Evolutionary conservation across 2,888 invertebrate genomes (phyloP), one percentile per base, ranked within the genome.

Genomic region (Epinotia brunnichana): DNA sequence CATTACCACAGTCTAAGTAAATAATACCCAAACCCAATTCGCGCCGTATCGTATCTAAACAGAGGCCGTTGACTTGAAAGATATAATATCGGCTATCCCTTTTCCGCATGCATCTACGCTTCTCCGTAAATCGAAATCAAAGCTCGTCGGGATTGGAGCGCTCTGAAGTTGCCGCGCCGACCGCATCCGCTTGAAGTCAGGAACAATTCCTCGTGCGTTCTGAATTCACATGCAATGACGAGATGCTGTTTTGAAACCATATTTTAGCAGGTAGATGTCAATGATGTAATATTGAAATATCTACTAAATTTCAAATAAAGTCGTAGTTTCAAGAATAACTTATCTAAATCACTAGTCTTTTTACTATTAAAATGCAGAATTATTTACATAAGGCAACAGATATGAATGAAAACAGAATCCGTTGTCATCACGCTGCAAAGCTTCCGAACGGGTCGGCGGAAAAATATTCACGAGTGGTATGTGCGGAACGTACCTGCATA

Each of bases 111-210:
- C 82, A 82, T 85, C 90, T 82, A 85, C 80, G 90, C 93, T 92
- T 91, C 90, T 92, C 92, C 88, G 85, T 92, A 90, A 93, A 93
- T 93, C 92, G 93, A 93, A 93, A 92, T 93, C 92, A 92, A 93
- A 92, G 92, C 93, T 92, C 92, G 89, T 90, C 89, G 90, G 87
- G 88, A 89, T 88, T 88, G 85, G 82, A 91, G 82, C 83, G 82
- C 74, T 69, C 79, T 90, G 92, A 93, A 91, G 90, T 88, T 91
- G 78, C 81, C 75, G 77, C 82, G 81, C 73, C 81, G 76, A 74
- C 78, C 74, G 69, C 78, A 84, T 76, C 61, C 73, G 75, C 74
- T 80, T 88, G 91, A 93, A 92, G 90, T 83, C 70, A 83, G 83
- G 73, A 68, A 79, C 83, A 81, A 79, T 80, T 83, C 56, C 70